Percentiles rank a stretch among this genome's conserved stretches.
Evolutionary conservation across 1,140 invertebrate genomes (phyloP).

Genomic region (Drosophila subobscura): DNA sequence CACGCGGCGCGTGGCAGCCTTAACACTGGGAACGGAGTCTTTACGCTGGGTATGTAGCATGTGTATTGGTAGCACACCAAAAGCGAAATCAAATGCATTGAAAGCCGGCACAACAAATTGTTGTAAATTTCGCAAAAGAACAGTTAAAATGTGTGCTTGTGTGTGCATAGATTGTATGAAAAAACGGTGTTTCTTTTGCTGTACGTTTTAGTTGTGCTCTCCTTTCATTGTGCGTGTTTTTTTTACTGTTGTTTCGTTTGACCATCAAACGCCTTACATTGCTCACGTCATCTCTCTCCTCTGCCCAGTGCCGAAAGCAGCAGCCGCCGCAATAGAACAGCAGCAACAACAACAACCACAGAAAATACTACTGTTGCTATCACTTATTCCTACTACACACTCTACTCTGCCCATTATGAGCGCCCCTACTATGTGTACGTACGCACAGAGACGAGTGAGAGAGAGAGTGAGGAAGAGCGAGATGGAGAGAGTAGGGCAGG

Average conservation of each 20-base stretch:
- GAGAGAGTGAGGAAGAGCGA: background rate
- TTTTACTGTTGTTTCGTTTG: conserved; percentile 53
- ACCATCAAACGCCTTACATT: conserved; percentile 14
- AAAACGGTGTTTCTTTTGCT: conserved; percentile 25
- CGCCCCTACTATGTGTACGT: conserved; percentile 35
- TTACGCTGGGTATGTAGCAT: conserved; percentile 47
- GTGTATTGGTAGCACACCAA: conserved; percentile 10
- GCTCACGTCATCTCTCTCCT: conserved; percentile 69
- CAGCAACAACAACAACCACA: conserved; percentile 51
- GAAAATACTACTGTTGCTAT: conserved; percentile 24
- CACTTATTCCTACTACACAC: conserved; percentile 33
- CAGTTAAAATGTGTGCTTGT: conserved; percentile 3
- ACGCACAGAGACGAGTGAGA: conserved; percentile 38
- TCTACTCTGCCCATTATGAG: conserved; percentile 43
- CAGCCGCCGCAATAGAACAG: conserved; percentile 34
- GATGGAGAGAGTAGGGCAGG: conserved; percentile 42
- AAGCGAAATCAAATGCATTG: conserved; percentile 19
- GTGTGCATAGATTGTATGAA: conserved; percentile 16
- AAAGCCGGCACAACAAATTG: conserved; percentile 50
- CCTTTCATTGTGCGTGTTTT: conserved; percentile 30
- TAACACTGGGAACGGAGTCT: conserved; percentile 1
- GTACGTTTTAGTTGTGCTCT: too few relatives aligned
- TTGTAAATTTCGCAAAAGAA: conserved; percentile 23
- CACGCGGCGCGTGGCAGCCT: conserved; percentile 50
- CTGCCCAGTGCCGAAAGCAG: background rate